Evolutionary conservation across 2,888 invertebrate genomes (phyloP), one percentile per base, ranked within the genome.

Genomic region (Anthoptus insignis): DNA sequence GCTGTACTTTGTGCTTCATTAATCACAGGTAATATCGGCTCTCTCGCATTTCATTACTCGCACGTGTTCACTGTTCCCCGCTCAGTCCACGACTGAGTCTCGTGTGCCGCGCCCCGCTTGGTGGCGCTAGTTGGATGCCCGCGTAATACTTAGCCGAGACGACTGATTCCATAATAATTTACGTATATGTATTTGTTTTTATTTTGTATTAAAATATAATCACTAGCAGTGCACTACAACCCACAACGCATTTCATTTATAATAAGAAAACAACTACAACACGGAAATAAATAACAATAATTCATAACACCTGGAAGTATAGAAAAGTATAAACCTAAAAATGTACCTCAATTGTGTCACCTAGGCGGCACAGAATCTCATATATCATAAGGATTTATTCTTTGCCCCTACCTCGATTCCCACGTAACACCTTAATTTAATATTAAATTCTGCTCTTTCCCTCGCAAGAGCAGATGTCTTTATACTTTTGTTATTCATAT

Each of bases 361-460:
- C 91, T 81, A 72, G 77, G 75, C 75, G 76, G 82, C 82, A 85
- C 81, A 81, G 78, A 74, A 73, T 74, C 82, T 79, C 88, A 84
- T 91, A 91, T 90, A 91, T 91, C 90, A 91, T 78, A 72, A 82
- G 88, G 91, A 92, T 92, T 92, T 92, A 92, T 91, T 86, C 80
- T 82, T 86, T 81, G 85, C 83, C 79, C 84, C 84, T 82, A 86
- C 85, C 91, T 89, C 91, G 89, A 91, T 91, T 90, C 87, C 81
- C 82, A 84, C 86, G 83, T 86, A 89, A 91, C 88, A 85, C 89
- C 90, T 91, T 92, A 92, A 92, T 92, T 92, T 91, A 91, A 91
- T 92, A 91, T 91, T 90, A 91, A 91, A 92, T 91, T 88, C 84
- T 87, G 87, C 86, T 84, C 83, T 86, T 80, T 81, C 81, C 79